A percentile compares a stretch with the other conserved stretches of the same genome.
phyloP scores from a whole-genome alignment of 2,888 invertebrate genomes.

The Villa cingulata region DNA sequence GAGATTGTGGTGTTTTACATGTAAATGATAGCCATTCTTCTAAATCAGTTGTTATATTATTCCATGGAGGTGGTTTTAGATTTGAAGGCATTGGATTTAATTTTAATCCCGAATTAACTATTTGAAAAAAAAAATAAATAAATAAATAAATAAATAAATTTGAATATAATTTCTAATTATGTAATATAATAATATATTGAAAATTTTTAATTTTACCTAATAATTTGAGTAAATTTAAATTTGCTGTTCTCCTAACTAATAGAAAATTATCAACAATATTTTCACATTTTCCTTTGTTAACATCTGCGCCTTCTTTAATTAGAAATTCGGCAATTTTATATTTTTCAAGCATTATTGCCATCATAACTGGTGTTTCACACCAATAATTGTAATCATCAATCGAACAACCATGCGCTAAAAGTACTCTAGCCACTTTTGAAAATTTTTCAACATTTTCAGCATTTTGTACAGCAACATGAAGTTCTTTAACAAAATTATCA shows the following conservation, averaged over 20 bases:
- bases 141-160: too few relatives aligned
- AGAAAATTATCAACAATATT: conserved; percentile 25
- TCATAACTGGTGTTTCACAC: conserved; percentile 54
- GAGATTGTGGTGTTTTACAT: conserved; percentile 22
- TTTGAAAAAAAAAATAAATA: background rate
- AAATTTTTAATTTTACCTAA: conserved; percentile 23
- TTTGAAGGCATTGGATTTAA: conserved; percentile 12
- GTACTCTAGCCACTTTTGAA: conserved; percentile 22
- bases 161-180: too few relatives aligned
- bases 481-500: conserved; percentile 28
- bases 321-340: conserved; percentile 28
- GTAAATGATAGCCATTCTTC: conserved; percentile 17
- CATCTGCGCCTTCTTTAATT: conserved; percentile 29
- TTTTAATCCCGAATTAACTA: conserved; percentile 28
- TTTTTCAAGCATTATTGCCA: conserved; percentile 38
- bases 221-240: conserved; percentile 23
- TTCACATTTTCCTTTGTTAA: conserved; percentile 23
- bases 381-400: conserved; percentile 49
- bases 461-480: conserved; percentile 28
- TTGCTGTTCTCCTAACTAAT: conserved; percentile 16
- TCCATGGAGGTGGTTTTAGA: conserved; percentile 11
- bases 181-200: too few relatives aligned
- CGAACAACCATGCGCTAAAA: conserved; percentile 40
- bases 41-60: conserved; percentile 10
- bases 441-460: conserved; percentile 21